Conservation (phyloP, 2,113 vertebrate species). For the Riparia riparia region DNA sequence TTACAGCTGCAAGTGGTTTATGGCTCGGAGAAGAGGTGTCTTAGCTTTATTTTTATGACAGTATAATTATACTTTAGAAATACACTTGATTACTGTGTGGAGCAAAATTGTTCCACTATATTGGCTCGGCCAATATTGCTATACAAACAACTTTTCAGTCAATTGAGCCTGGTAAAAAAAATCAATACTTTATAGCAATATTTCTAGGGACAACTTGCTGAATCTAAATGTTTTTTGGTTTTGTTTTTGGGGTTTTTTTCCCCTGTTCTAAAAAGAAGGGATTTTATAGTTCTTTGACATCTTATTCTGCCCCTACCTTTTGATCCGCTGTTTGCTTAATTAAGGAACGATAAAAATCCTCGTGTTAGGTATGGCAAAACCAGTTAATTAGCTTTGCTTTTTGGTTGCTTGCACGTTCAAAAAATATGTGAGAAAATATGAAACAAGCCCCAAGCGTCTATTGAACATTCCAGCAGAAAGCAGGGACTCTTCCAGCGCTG, state of each 20-base stretch:
- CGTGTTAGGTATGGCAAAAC: background rate
- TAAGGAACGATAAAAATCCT: background rate
- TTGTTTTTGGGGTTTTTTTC: background rate
- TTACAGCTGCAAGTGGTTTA: slow-evolving; percentile 80
- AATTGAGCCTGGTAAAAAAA: slow-evolving; percentile 92
- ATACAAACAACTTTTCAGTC: slow-evolving; percentile 98
- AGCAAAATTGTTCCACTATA: slow-evolving; percentile 87
- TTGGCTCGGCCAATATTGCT: slow-evolving; percentile 94
- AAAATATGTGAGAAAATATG: background rate
- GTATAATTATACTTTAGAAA: slow-evolving; percentile 96
- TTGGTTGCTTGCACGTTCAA: background rate
- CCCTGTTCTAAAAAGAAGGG: slow-evolving; percentile 51
- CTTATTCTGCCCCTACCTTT: slow-evolving; percentile 31
- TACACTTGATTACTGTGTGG: slow-evolving; percentile 87
- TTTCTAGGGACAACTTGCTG: slow-evolving; percentile 85
- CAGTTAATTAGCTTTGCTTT: background rate
- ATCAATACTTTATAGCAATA: slow-evolving; percentile 91
- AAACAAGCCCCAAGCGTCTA: background rate
- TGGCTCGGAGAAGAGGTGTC: slow-evolving; percentile 84
- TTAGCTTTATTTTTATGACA: slow-evolving; percentile 95
- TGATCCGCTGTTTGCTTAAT: background rate
- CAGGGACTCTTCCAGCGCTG: background rate
- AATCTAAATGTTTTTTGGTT: slow-evolving; percentile 76
- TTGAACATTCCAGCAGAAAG: background rate
- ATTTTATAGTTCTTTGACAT: slow-evolving; percentile 40